A percentile compares a stretch with the other conserved stretches of the same genome.
Conservation (phyloP, 2,113 vertebrate species). For the Mormyrus iriodes region DNA sequence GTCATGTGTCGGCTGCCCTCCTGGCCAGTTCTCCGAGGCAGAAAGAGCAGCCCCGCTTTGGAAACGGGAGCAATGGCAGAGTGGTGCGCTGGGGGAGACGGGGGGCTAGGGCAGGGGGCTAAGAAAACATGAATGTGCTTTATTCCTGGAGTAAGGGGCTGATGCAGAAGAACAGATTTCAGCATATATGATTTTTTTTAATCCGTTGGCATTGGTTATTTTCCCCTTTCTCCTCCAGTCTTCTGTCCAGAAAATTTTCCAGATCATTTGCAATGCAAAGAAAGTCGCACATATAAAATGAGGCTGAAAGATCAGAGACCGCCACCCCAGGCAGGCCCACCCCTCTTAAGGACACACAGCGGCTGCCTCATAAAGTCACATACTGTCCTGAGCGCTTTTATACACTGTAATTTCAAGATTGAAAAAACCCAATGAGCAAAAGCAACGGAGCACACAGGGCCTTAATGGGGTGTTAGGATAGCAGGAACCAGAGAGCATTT, state of each 20-base stretch:
- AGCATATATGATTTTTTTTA: not conserved
- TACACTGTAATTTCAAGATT: not conserved
- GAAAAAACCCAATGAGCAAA: not conserved
- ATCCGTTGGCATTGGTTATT: not conserved
- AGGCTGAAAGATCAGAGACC: not conserved
- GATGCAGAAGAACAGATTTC: not conserved
- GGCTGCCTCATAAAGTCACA: not conserved
- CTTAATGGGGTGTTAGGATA: not conserved
- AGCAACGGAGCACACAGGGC: not conserved
- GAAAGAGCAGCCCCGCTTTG: not conserved
- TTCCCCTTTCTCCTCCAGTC: not conserved
- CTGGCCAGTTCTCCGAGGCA: not conserved
- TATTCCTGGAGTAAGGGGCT: not conserved
- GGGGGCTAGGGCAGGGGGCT: not conserved
- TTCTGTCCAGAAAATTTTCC: not conserved
- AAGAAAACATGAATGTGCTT: not conserved
- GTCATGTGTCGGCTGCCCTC: not conserved
- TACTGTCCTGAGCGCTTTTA: not conserved
- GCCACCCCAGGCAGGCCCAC: too few relatives aligned
- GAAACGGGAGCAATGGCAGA: not conserved
- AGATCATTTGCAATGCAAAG: not conserved
- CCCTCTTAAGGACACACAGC: not conserved
- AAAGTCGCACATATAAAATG: not conserved
- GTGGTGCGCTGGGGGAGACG: not conserved
- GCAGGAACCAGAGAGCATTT: not conserved